Conservation (phyloP, 2,113 vertebrate species). For the Mus pahari region DNA sequence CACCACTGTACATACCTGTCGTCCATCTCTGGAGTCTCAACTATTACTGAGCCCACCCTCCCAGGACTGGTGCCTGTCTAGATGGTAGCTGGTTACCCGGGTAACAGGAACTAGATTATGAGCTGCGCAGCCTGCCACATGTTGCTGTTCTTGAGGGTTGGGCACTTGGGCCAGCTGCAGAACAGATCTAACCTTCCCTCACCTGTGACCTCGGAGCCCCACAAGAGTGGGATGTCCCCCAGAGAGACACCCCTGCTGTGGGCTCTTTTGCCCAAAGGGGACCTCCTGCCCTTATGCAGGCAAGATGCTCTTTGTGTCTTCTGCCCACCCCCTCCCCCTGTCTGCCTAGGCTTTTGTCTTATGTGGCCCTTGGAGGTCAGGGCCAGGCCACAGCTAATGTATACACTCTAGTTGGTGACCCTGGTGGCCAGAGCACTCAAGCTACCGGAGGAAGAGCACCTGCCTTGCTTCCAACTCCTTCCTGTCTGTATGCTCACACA, state of each 20-base stretch:
- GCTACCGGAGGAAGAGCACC: fast-evolving
- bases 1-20: fast-evolving
- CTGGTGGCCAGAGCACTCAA: background rate
- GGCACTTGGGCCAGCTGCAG: background rate
- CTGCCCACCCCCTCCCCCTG: no score
- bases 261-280: background rate
- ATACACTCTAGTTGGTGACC: fast-evolving
- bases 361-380: background rate
- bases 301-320: background rate
- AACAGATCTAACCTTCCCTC: background rate
- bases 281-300: constrained; percentile 6
- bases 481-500: background rate
- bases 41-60: background rate
- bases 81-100: constrained; percentile 61
- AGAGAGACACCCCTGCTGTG: background rate
- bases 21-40: background rate
- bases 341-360: background rate
- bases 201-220: background rate
- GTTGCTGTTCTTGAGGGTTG: background rate
- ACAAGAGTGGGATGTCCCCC: background rate
- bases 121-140: constrained; percentile 38
- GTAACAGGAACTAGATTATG: constrained; percentile 65
- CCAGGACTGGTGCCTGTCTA: background rate
- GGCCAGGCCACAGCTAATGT: fast-evolving
- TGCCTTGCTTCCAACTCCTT: fast-evolving